phyloP scores from a whole-genome alignment of 2,797 vertebrate genomes.

The Lagorchestes hirsutus region DNA sequence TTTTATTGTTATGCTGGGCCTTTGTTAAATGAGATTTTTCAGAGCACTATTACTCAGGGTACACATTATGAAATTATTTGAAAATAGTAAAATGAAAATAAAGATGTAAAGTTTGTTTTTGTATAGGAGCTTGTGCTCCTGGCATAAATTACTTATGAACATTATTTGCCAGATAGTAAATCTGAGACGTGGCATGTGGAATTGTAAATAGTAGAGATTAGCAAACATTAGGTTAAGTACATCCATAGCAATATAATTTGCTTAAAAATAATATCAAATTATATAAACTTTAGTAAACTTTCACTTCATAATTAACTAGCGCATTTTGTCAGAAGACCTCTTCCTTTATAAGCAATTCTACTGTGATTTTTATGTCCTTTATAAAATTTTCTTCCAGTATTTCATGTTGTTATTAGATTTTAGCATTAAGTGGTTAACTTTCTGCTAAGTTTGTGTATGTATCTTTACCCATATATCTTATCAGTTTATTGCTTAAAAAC shows the following conservation, averaged over 20 bases:
- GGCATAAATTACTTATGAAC: background rate
- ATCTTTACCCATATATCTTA: constrained; percentile 5
- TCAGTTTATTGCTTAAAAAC: constrained; percentile 2
- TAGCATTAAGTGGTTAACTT: background rate
- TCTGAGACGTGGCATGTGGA: background rate
- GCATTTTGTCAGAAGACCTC: background rate
- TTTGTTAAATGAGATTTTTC: background rate
- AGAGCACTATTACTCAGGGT: background rate
- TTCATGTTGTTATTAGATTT: background rate
- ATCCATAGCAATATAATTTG: constrained; percentile 25
- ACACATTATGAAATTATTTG: background rate
- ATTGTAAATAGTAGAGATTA: constrained; percentile 22
- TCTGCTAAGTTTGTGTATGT: background rate
- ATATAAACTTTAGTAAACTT: background rate
- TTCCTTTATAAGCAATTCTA: background rate
- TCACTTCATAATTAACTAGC: background rate
- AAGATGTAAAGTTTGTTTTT: background rate
- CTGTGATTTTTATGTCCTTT: background rate
- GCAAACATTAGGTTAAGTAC: background rate
- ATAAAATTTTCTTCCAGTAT: background rate
- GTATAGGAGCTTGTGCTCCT: background rate
- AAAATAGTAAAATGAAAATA: constrained; percentile 18
- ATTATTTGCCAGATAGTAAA: background rate
- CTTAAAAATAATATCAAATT: constrained; percentile 24
- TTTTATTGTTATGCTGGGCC: background rate